Evolutionary conservation across 2,113 vertebrate species (phyloP), one percentile per base, ranked within the genome.

Genomic region (Semicossyphus pulcher): DNA sequence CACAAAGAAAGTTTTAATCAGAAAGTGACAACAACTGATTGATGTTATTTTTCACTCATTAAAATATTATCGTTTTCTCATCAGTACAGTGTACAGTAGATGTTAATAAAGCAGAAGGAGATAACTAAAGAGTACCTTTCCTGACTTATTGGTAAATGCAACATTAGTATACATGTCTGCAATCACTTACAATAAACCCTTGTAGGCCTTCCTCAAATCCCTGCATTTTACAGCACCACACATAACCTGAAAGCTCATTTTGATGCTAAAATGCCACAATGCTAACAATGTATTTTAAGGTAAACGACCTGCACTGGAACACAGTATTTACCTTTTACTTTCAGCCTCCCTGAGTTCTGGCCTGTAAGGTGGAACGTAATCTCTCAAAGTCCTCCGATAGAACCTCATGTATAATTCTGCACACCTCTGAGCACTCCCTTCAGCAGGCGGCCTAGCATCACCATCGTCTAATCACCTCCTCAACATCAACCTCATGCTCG

Each of bases 1-100:
- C 47, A 58, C 18, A 14, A 67, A 34, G 20, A 49, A 53, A 73
- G 20, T 60, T 67, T 9, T 49, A 58, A 78, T 72, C 28, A 59
- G 29, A 80, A 59, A 37, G 25, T 47, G 32, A 71, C n/a, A n/a
- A n/a, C n/a, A n/a, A n/a, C n/a, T n/a, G n/a, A n/a, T n/a, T n/a
- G n/a, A n/a, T n/a, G n/a, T n/a, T n/a, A n/a, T n/a, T n/a, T n/a
- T n/a, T n/a, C n/a, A n/a, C n/a, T n/a, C n/a, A n/a, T n/a, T n/a
- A n/a, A n/a, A n/a, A n/a, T n/a, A n/a, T n/a, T n/a, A n/a, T n/a
- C n/a, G n/a, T n/a, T n/a, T n/a, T n/a, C n/a, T n/a, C n/a, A n/a
- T n/a, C n/a, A n/a, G n/a, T n/a, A n/a, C n/a, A 58, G 25, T 28
- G 14, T 11, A 16, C 3, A 16, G 6, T 52, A n/a, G n/a, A n/a